Percentiles rank a stretch among this genome's conserved stretches.
phyloP scores from a whole-genome alignment of 64 coral and sea anemone genomes.

The Actinia tenebrosa region DNA sequence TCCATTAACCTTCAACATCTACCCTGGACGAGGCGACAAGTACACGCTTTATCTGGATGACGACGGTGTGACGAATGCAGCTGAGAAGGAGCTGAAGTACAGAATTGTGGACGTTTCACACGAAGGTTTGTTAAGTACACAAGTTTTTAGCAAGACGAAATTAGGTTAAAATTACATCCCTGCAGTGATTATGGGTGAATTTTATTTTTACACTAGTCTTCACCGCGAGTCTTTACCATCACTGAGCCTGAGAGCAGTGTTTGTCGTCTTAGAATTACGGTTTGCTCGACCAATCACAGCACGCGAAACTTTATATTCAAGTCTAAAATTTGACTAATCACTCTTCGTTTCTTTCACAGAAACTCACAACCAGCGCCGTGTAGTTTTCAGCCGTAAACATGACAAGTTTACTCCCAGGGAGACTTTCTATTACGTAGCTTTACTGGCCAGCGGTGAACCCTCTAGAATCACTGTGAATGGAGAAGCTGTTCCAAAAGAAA shows the following conservation, averaged over 20 bases:
- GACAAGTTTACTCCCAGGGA: constrained; percentile 58
- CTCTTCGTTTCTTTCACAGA: constrained; percentile 19
- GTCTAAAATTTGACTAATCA: too few relatives aligned
- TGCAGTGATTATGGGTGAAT: too few relatives aligned
- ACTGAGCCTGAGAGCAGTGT: too few relatives aligned
- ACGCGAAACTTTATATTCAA: too few relatives aligned
- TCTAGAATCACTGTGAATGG: constrained; percentile 28
- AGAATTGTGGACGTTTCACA: constrained; percentile 51
- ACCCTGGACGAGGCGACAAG: constrained; percentile 48
- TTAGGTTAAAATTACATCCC: too few relatives aligned
- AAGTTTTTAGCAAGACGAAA: neutral
- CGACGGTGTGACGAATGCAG: constrained; percentile 45
- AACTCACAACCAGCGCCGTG: constrained; percentile 32
- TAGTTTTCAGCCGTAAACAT: constrained; percentile 50
- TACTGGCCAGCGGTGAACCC: constrained; percentile 48
- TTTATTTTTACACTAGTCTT: too few relatives aligned
- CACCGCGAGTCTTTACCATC: too few relatives aligned
- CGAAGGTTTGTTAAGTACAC: constrained; percentile 29
- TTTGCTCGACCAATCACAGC: too few relatives aligned
- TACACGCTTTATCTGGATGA: constrained; percentile 60
- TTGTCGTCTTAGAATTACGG: too few relatives aligned
- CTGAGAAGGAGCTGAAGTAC: constrained; percentile 39
- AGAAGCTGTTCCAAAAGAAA: constrained; percentile 11
- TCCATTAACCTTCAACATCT: constrained; percentile 62
- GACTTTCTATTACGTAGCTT: constrained; percentile 52